A percentile compares a stretch with the other conserved stretches of the same genome.
These are phyloP conservation scores for Apus apus DNA, from an alignment of 2,113 vertebrate species.

Conservation along the genomic window DNA sequence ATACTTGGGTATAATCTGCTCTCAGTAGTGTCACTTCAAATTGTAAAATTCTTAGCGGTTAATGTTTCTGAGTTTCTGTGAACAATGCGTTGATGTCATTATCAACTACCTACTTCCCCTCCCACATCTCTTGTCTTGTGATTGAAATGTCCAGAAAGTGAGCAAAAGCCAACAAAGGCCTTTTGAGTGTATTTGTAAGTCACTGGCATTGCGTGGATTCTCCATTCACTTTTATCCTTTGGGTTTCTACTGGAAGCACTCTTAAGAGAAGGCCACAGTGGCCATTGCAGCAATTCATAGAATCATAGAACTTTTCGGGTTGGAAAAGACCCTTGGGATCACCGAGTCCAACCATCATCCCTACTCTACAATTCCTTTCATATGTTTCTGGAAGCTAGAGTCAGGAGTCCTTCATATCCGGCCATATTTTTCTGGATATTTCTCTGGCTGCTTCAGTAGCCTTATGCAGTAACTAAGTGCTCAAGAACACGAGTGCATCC, in stretches of 20 bases:
- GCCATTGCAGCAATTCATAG: background rate
- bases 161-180: background rate
- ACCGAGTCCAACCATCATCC: no score
- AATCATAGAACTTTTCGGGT: no score
- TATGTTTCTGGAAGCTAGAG: background rate
- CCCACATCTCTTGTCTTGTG: background rate
- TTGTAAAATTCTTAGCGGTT: slow-evolving; percentile 25
- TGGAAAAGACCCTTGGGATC: no score
- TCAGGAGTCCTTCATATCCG: background rate
- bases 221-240: background rate
- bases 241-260: background rate
- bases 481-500: background rate
- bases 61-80: slow-evolving; percentile 22
- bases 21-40: background rate
- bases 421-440: background rate
- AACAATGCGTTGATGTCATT: background rate
- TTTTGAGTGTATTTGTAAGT: background rate
- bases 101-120: background rate
- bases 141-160: background rate
- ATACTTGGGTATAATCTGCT: slow-evolving; percentile 12
- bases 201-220: background rate
- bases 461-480: background rate
- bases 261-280: background rate
- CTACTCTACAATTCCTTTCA: background rate
- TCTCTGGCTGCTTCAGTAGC: background rate